Base-by-base conservation (phyloP, 2,888 invertebrate genomes). In the Tipula vernalis region DNA sequence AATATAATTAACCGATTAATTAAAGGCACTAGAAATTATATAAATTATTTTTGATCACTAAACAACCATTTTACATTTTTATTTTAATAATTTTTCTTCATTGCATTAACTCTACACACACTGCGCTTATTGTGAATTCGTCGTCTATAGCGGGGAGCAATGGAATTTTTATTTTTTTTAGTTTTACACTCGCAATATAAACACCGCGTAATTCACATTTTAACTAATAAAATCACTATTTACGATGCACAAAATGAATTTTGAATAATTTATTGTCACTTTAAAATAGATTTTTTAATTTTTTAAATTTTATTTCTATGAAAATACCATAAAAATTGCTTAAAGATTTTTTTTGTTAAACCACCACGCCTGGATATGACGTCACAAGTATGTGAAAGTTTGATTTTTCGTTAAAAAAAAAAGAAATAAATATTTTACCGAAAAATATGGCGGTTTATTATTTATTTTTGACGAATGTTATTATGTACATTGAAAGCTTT, bases 291-390 rank as follows among this genome's bases (percentile, higher is more conserved):
- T 28, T 51, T 71, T 71, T 8, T 12, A 71, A 10, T 71, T 71
- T 71, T 28, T 57, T 28, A 10, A 71, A 71, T 5, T 71, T 71
- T 71, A 71, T 71, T 71, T 18, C 28, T 10, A 71, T 71, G 71
- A 71, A 71, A 71, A 71, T 71, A 51, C 39, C 84, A 84, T 39
- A 3, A 84, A 84, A 39, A 8, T 39, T 15, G 15, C 36, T 41
- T 84, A 39, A 6, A 39, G 28, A 28, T 28, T 28, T 39, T 36
- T 84, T 84, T 36, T 10, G 28, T 51, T 28, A 36, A 44, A 86
- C 86, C 44, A 86, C 86, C 86, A 86, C 86, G 86, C 86, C 86
- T 86, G 86, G 86, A 86, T 86, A 86, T 86, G 86, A 86, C 86
- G 86, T 86, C 86, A 57, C 36, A 57, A 51, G 36, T 86, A 85